These are phyloP conservation scores for Agrochola lota DNA, from an alignment of 2,888 invertebrate species.

Conservation along the genomic window DNA sequence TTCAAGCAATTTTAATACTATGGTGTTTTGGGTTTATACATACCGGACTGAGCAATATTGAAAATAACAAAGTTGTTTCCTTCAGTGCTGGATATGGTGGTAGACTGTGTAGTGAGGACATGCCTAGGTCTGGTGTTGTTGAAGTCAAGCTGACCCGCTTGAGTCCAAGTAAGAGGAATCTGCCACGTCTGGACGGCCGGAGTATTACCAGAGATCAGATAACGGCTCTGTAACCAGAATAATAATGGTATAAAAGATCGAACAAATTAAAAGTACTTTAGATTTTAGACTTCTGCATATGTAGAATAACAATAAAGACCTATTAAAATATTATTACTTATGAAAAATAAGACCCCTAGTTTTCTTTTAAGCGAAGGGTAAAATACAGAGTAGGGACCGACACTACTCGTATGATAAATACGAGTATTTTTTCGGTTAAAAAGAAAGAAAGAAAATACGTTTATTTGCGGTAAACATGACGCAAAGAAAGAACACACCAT, in stretches of 20 bases:
- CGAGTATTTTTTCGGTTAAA: too few relatives aligned
- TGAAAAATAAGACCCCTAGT: not conserved
- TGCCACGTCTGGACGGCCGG: conserved; percentile 77
- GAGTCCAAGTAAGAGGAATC: conserved; percentile 86
- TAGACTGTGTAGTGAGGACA: conserved; percentile 70
- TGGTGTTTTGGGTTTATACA: conserved; percentile 10
- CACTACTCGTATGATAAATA: too few relatives aligned
- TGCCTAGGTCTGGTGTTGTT: conserved; percentile 78
- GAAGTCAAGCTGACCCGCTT: conserved; percentile 81
- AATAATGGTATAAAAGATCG: not conserved
- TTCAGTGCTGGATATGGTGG: conserved; percentile 67
- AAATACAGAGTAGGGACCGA: not conserved
- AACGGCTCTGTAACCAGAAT: conserved; percentile 77
- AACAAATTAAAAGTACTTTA: not conserved
- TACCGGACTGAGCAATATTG: conserved; percentile 88
- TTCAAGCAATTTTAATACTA: not conserved
- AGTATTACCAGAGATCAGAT: conserved; percentile 73
- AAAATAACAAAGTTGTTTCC: conserved; percentile 90
- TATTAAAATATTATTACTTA: not conserved
- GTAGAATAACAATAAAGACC: not conserved
- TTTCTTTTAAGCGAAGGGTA: not conserved
- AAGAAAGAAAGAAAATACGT: too few relatives aligned
- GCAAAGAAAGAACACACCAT: too few relatives aligned
- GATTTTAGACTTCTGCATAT: not conserved
- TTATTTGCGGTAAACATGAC: too few relatives aligned